Base-by-base conservation (phyloP, 2,888 invertebrate genomes). In the Fabriciana adippe region DNA sequence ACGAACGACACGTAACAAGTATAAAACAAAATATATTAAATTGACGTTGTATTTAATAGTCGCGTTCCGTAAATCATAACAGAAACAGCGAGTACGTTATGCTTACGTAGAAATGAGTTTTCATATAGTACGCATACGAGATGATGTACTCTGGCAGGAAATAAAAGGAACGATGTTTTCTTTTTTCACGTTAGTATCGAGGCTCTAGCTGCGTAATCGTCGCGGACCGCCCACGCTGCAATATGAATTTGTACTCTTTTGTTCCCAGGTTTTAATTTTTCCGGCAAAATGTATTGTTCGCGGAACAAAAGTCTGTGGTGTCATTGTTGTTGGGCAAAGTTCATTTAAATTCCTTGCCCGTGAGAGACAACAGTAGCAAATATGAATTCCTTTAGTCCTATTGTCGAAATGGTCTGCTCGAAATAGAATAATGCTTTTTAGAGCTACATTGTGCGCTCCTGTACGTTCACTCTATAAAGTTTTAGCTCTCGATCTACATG, bases 221-320 rank as follows among this genome's bases (percentile, higher is more conserved):
- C 76, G 74, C 77, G 79, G 79, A 71, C 81, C 82, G 81, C 81
- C 80, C 79, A 78, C 79, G 81, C 84, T 87, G 88, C 87, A 89
- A 89, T 90, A 90, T 90, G 90, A 92, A 90, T 90, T 90, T 91
- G 91, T 90, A 84, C 88, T 84, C 88, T 85, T 88, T 90, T 90
- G 90, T 90, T 84, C 88, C 79, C 85, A 87, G 86, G 89, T 92
- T 91, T 92, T 91, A 91, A 91, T 91, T 92, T 87, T 85, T 88
- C 89, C 89, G 86, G 90, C 87, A 86, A 89, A 90, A 90, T 89
- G 89, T 90, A 90, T 90, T 90, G 92, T 91, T 69, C 88, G 79
- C 82, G 83, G 86, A 89, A 92, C 91, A 92, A 92, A 89, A 89
- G 90, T 88, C 85, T 83, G 84, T 82, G 86, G 88, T 90, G 89